Percentiles rank a stretch among this genome's conserved stretches.
These are phyloP conservation scores for Forbesichthys agassizii DNA, from an alignment of 2,113 vertebrate species.

Conservation along the genomic window DNA sequence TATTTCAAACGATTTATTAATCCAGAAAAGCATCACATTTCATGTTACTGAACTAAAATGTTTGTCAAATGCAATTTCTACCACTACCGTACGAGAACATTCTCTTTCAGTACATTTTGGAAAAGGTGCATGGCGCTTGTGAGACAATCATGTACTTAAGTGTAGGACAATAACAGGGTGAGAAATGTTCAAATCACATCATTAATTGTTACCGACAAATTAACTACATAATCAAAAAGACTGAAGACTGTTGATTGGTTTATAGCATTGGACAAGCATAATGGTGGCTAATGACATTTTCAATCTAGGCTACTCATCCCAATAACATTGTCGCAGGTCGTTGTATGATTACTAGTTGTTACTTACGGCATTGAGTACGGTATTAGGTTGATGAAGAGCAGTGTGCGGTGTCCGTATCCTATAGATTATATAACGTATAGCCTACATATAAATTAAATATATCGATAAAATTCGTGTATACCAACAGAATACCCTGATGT, in stretches of 20 bases:
- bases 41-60: too few species aligned
- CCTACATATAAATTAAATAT: slow-evolving; percentile 67
- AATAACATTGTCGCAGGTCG: not conserved
- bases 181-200: not conserved
- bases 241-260: not conserved
- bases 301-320: slow-evolving; percentile 26
- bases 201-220: not conserved
- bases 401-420: slow-evolving; percentile 19
- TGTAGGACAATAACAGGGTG: not conserved
- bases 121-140: not conserved
- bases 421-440: slow-evolving; percentile 57
- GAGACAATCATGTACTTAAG: not conserved
- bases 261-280: not conserved
- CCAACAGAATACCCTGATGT: slow-evolving; percentile 60
- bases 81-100: not conserved
- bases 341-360: slow-evolving; percentile 19
- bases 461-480: slow-evolving; percentile 49
- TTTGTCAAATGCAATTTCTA: not conserved
- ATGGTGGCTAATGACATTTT: slow-evolving; percentile 1
- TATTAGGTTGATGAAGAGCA: slow-evolving; percentile 20
- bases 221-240: not conserved
- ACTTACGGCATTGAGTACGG: slow-evolving; percentile 59
- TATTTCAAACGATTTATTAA: not conserved
- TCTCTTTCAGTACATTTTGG: not conserved
- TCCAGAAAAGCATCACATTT: too few species aligned